Evolutionary conservation across 2,888 invertebrate species (phyloP), one percentile per base, ranked within the genome.

Genomic region (Lathronympha strigana): DNA sequence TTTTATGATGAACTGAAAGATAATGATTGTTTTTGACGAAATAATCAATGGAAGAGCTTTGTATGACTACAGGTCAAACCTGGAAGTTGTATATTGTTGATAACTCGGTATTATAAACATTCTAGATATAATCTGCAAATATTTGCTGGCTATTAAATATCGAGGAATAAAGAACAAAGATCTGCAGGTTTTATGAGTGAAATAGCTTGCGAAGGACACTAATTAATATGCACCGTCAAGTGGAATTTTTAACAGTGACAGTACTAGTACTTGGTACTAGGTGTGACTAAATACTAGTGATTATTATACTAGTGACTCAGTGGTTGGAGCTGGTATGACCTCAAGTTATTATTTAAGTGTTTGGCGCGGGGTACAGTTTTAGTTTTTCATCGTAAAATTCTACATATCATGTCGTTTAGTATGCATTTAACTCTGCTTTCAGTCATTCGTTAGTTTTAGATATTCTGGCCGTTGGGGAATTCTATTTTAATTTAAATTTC

Each of bases 391-490:
- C 33, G 4, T 40, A 9, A 57, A 64, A 58, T 50, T 36, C 53
- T 57, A 73, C 75, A 74, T 71, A 73, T 73, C 73, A 72, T 63
- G 33, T 49, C 51, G 19, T 72, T 70, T 73, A 75, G 77, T 76
- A 71, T 80, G 81, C 84, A 84, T 84, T 83, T 83, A 80, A 75
- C 67, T 70, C 73, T 72, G 66, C n/a, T 61, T 66, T 66, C 31
- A 47, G 49, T 57, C 57, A 57, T 57, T 57, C 11, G 19, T 57
- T 43, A 25, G 21, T 21, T 28, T 53, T 53, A 17, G 23, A 13
- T 61, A 1, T 53, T 51, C 40, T 33, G 50, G 13, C 23, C 17
- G 47, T 63, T 33, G 11, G 40, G 40, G 4, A 36, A 17, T 23
- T 23, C 9, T 54, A 21, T 0, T 28, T 17, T 13, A 19, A 5